Evolutionary conservation across 1,140 invertebrate species (phyloP).

Genomic region (Condylostylus longicornis): DNA sequence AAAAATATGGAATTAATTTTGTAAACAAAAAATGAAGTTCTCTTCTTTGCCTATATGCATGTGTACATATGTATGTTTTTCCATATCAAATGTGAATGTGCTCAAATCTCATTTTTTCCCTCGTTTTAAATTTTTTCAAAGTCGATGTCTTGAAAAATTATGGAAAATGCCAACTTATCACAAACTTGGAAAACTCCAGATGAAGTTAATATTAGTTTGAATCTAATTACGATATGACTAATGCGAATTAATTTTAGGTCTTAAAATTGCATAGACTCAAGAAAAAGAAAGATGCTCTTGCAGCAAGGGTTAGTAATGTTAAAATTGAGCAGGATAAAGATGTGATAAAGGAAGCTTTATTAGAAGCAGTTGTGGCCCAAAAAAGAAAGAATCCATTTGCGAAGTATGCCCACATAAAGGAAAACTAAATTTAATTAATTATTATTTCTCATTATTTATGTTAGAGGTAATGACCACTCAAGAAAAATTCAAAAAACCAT

Average conservation of each 20-base stretch:
- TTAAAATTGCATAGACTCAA: conserved; percentile 46
- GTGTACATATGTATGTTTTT: too few relatives aligned
- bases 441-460: conserved; percentile 3
- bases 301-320: conserved; percentile 39
- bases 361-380: conserved; percentile 27
- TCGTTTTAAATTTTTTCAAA: too few relatives aligned
- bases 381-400: conserved; percentile 67
- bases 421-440: conserved; percentile 3
- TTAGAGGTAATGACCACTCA: too few relatives aligned
- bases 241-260: conserved; percentile 29
- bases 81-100: too few relatives aligned
- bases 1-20: too few relatives aligned
- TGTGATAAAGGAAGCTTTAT: conserved; percentile 16
- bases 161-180: too few relatives aligned
- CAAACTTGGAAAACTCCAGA: conserved; percentile 25
- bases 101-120: too few relatives aligned
- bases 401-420: conserved; percentile 36
- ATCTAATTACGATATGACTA: not conserved
- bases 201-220: conserved; percentile 12
- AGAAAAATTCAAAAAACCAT: too few relatives aligned
- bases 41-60: too few relatives aligned
- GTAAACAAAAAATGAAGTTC: too few relatives aligned
- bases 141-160: too few relatives aligned
- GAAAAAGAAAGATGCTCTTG: conserved; percentile 45
- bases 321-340: conserved; percentile 13